Evolutionary conservation across 2,888 invertebrate species (phyloP).

Genomic region (Drosophila neotestacea): DNA sequence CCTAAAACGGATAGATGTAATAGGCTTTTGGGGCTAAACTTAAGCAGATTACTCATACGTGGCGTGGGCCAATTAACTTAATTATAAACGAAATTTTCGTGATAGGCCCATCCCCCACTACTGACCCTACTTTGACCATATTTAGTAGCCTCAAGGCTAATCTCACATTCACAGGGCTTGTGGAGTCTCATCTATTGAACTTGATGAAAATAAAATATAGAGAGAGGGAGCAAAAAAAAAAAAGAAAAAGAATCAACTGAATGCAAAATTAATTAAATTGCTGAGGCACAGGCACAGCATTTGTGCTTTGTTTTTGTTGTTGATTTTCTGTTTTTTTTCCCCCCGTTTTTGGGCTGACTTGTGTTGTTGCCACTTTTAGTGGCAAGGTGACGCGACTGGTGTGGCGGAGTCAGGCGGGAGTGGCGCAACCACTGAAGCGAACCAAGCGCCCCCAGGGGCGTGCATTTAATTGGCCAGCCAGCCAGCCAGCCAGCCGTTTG

Average conservation of each 20-base stretch:
- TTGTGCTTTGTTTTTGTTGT: conserved; percentile 6
- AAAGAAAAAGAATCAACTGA: conserved; percentile 24
- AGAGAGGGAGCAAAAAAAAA: neutral
- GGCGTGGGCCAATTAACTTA: conserved; percentile 66
- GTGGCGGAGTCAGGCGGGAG: neutral
- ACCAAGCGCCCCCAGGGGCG: conserved; percentile 43
- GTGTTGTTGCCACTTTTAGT: conserved; percentile 1
- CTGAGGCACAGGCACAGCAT: conserved; percentile 17
- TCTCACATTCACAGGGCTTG: conserved; percentile 18
- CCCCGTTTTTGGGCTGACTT: conserved; percentile 8
- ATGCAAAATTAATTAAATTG: conserved; percentile 60
- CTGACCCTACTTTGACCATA: conserved; percentile 4
- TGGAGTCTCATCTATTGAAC: conserved; percentile 44
- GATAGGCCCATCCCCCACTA: conserved; percentile 4
- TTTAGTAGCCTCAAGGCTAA: conserved; percentile 29
- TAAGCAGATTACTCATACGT: conserved; percentile 73
- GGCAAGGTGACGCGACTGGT: conserved; percentile 7
- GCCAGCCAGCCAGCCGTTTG: conserved; percentile 38
- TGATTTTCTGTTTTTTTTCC: conserved; percentile 3
- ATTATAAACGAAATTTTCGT: conserved; percentile 54
- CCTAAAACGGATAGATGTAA: conserved; percentile 44
- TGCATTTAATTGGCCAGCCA: conserved; percentile 58
- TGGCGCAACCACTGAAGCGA: conserved; percentile 43
- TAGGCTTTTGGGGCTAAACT: conserved; percentile 47
- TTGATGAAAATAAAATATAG: conserved; percentile 5